A percentile compares a stretch with the other conserved stretches of the same genome.
phyloP scores from a whole-genome alignment of 2,113 vertebrate species.

The Noturus placidus region DNA sequence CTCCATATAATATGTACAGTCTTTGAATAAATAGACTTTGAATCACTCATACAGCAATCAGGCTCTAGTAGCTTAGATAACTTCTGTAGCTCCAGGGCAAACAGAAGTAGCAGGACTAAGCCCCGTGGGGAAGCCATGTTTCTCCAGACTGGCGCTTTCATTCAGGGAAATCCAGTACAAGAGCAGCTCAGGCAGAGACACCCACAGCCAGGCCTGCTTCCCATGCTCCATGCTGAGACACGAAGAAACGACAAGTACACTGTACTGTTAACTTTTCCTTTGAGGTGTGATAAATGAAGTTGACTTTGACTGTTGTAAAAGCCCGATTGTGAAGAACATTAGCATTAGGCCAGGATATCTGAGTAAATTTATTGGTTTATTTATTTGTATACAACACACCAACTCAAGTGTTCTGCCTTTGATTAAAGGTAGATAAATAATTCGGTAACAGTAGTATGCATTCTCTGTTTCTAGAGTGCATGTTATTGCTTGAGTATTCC shows the following conservation, averaged over 20 bases:
- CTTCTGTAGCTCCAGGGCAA: constrained; percentile 61
- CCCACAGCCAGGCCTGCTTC: not conserved
- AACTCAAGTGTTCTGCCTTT: not conserved
- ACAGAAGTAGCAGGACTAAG: constrained; percentile 57
- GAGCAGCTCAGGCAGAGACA: constrained; percentile 13
- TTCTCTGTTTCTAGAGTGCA: not conserved
- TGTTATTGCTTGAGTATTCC: not conserved
- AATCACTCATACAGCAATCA: not conserved
- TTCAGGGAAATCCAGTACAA: constrained; percentile 58
- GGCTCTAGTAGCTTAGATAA: not conserved
- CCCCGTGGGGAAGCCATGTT: constrained; percentile 54
- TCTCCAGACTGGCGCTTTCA: constrained; percentile 63
- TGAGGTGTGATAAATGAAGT: not conserved
- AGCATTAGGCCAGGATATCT: not conserved
- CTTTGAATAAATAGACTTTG: not conserved
- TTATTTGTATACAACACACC: not conserved
- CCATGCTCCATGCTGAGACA: not conserved
- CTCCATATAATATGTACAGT: too few relatives aligned
- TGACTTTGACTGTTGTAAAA: not conserved
- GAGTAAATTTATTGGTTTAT: not conserved
- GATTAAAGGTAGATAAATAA: not conserved
- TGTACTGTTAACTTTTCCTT: not conserved
- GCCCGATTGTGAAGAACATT: not conserved
- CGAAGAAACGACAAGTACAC: not conserved
- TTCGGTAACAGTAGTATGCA: not conserved